A percentile compares a stretch with the other conserved stretches of the same genome.
These are phyloP conservation scores for Zaprionus vittiger DNA, from an alignment of 1,140 invertebrate species.

Conservation along the genomic window DNA sequence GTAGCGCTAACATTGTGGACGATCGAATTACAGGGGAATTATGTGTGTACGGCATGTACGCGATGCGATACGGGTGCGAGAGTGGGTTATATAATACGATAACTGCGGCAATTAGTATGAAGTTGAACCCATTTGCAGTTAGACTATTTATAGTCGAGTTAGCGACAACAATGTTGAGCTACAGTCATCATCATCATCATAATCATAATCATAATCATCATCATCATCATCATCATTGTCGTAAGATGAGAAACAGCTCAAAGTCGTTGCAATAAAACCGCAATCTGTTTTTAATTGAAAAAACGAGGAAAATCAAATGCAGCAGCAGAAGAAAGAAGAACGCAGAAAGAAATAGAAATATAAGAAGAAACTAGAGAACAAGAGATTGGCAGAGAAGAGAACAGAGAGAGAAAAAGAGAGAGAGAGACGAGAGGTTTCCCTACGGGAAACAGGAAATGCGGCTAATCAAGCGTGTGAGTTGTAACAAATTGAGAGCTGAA, in stretches of 20 bases:
- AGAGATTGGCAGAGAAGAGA: background rate
- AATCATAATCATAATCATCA: conserved; percentile 4
- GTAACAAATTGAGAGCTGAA: conserved; percentile 59
- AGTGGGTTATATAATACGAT: background rate
- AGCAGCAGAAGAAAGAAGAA: conserved; percentile 8
- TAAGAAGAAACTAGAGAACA: background rate
- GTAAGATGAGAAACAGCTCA: conserved; percentile 75
- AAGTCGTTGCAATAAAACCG: conserved; percentile 72
- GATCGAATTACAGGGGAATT: background rate
- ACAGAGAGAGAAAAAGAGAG: background rate
- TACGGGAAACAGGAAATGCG: conserved; percentile 69
- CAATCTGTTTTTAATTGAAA: conserved; percentile 78
- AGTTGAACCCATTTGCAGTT: background rate
- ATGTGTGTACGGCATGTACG: background rate
- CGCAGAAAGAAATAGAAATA: background rate
- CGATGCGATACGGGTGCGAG: background rate
- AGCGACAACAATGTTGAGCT: conserved; percentile 12
- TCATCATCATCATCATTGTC: conserved; percentile 5
- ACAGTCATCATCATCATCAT: conserved; percentile 7
- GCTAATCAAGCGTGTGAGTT: conserved; percentile 77
- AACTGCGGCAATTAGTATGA: background rate
- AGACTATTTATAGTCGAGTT: conserved; percentile 6
- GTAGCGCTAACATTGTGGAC: background rate
- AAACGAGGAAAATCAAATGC: conserved; percentile 16
- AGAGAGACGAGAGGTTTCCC: background rate